These are phyloP conservation scores for Trichogramma dendrolimi DNA, from an alignment of 2,888 invertebrate genomes.

Conservation along the genomic window DNA sequence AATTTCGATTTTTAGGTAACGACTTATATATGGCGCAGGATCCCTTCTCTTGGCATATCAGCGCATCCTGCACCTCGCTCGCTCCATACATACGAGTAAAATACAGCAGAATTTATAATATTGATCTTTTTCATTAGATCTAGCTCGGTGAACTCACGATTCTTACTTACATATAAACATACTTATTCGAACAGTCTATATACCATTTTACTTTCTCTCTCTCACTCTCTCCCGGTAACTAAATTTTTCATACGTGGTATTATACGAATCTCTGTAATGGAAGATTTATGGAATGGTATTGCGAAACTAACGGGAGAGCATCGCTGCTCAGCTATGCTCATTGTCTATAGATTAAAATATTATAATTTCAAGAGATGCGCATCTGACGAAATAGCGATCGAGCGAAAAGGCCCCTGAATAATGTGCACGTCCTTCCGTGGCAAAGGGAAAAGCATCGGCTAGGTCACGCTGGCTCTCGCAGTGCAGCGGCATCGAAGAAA, in stretches of 20 bases:
- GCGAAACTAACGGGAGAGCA: too few relatives aligned
- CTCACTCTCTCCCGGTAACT: background rate
- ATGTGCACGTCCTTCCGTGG: background rate
- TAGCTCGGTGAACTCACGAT: constrained; percentile 38
- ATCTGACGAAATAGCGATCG: background rate
- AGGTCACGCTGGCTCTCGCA: constrained; percentile 2
- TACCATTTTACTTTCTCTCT: constrained; percentile 13
- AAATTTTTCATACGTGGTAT: background rate
- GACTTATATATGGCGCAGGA: background rate
- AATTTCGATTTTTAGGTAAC: too few relatives aligned
- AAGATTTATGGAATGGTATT: too few relatives aligned
- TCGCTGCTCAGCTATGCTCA: background rate
- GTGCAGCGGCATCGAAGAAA: constrained; percentile 8
- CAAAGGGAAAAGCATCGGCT: constrained; percentile 7
- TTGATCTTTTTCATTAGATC: constrained; percentile 28
- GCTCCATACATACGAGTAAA: background rate
- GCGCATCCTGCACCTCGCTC: constrained; percentile 5
- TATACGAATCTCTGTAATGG: too few relatives aligned
- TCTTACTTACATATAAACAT: constrained; percentile 41
- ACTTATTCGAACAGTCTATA: constrained; percentile 24
- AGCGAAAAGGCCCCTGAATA: background rate
- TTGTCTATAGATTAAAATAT: background rate
- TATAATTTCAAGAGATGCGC: background rate
- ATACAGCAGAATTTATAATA: constrained; percentile 3
- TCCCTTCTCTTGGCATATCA: constrained; percentile 9